phyloP scores from a whole-genome alignment of 2,888 invertebrate species.

The Laspeyria flexula region DNA sequence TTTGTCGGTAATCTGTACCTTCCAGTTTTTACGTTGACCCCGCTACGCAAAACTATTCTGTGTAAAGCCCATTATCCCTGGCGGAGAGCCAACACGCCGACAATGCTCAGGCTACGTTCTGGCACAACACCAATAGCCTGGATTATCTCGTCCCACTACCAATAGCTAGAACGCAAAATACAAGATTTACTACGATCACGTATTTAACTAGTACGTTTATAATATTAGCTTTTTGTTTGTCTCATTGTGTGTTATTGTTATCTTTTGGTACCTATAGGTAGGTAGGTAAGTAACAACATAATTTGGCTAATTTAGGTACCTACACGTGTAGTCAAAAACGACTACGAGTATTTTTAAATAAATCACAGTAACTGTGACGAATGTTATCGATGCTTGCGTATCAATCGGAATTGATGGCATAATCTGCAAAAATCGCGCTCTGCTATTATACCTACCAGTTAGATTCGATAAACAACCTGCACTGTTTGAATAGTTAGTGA shows the following conservation, averaged over 20 bases:
- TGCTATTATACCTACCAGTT: not conserved
- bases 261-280: too few relatives aligned
- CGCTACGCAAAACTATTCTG: slow-evolving; percentile 60
- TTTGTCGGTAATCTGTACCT: slow-evolving; percentile 48
- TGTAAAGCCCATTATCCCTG: slow-evolving; percentile 66
- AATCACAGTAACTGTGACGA: not conserved
- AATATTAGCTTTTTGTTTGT: slow-evolving; percentile 29
- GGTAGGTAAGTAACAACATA: too few relatives aligned
- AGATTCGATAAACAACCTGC: too few relatives aligned
- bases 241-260: not conserved
- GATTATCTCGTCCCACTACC: slow-evolving; percentile 64
- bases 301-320: too few relatives aligned
- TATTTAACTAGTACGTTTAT: slow-evolving; percentile 43
- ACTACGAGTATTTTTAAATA: not conserved
- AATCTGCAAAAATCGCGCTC: not conserved
- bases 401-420: not conserved
- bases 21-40: slow-evolving; percentile 47
- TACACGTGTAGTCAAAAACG: not conserved
- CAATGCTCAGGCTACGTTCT: slow-evolving; percentile 63
- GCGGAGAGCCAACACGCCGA: slow-evolving; percentile 65
- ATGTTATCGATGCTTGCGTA: not conserved
- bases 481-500: too few relatives aligned
- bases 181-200: slow-evolving; percentile 49
- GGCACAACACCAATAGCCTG: slow-evolving; percentile 70
- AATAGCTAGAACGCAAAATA: slow-evolving; percentile 51